These are phyloP conservation scores for Zaprionus taronus DNA, from an alignment of 1,140 invertebrate genomes.

Conservation along the genomic window DNA sequence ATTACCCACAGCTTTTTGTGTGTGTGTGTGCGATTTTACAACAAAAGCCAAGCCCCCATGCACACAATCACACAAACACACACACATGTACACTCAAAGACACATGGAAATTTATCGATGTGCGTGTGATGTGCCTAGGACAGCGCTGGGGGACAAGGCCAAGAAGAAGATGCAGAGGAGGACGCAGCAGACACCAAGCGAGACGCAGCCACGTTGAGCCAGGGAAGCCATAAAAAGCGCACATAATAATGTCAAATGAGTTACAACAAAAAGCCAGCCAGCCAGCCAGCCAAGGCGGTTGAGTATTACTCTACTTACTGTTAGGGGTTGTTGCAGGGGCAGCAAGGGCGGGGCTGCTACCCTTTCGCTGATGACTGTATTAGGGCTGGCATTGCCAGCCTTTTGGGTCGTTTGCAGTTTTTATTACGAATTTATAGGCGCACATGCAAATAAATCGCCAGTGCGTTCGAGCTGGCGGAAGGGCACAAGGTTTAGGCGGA, in stretches of 20 bases:
- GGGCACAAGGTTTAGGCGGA: not conserved
- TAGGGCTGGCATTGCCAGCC: slow-evolving; percentile 63
- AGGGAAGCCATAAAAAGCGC: slow-evolving; percentile 76
- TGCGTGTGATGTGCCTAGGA: slow-evolving; percentile 66
- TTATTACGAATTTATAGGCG: slow-evolving; percentile 84
- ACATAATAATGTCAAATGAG: slow-evolving; percentile 84
- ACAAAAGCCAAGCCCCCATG: slow-evolving; percentile 50
- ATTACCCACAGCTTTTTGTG: slow-evolving; percentile 70
- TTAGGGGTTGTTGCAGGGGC: slow-evolving; percentile 13
- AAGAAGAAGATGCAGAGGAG: slow-evolving; percentile 23
- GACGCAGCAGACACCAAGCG: not conserved
- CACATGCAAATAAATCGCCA: slow-evolving; percentile 81
- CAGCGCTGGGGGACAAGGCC: slow-evolving; percentile 9
- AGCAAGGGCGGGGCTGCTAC: slow-evolving; percentile 23
- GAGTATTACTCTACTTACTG: not conserved
- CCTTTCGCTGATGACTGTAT: slow-evolving; percentile 73
- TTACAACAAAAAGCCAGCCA: slow-evolving; percentile 75
- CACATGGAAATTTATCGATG: slow-evolving; percentile 77
- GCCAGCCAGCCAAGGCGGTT: not conserved
- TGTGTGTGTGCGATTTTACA: slow-evolving; percentile 46
- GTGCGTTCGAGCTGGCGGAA: not conserved
- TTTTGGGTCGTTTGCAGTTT: slow-evolving; percentile 77
- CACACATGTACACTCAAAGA: slow-evolving; percentile 27
- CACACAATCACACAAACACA: slow-evolving; percentile 11
- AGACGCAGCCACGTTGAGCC: slow-evolving; percentile 62